Conservation (phyloP, 2,888 invertebrate genomes). For the Pheosia tremula region DNA sequence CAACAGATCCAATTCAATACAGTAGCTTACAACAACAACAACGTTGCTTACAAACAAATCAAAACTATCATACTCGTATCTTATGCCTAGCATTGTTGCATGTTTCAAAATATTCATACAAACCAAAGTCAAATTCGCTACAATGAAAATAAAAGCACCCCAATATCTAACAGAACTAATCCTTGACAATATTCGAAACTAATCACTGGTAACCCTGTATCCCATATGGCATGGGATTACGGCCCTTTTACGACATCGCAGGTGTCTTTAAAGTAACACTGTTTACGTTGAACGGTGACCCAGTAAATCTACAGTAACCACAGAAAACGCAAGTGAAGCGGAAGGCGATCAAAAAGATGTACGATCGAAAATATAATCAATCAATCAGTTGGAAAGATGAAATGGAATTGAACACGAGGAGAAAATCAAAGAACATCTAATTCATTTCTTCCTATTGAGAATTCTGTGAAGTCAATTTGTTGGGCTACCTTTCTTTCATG, state of each 20-base stretch:
- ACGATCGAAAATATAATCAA: slow-evolving; percentile 12
- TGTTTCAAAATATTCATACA: no score
- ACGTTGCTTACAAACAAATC: no score
- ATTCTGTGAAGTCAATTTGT: no score
- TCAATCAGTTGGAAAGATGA: background rate
- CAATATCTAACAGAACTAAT: no score
- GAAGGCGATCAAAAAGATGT: slow-evolving; percentile 28
- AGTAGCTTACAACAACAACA: no score
- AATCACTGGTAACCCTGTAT: background rate
- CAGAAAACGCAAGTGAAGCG: slow-evolving; percentile 11
- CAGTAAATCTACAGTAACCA: slow-evolving; percentile 13
- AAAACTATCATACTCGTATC: no score
- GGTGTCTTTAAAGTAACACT: slow-evolving; percentile 48
- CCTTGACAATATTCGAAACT: background rate
- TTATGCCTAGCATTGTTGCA: no score
- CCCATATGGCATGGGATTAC: slow-evolving; percentile 13
- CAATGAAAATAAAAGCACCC: no score
- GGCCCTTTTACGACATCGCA: slow-evolving; percentile 52
- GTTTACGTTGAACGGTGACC: slow-evolving; percentile 26
- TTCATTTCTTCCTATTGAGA: no score
- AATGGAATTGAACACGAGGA: background rate
- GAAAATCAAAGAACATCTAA: background rate
- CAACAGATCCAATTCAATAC: no score
- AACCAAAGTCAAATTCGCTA: no score
- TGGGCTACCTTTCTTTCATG: background rate